phyloP scores from a whole-genome alignment of 2,888 invertebrate genomes.

The Drosophila neonasuta region DNA sequence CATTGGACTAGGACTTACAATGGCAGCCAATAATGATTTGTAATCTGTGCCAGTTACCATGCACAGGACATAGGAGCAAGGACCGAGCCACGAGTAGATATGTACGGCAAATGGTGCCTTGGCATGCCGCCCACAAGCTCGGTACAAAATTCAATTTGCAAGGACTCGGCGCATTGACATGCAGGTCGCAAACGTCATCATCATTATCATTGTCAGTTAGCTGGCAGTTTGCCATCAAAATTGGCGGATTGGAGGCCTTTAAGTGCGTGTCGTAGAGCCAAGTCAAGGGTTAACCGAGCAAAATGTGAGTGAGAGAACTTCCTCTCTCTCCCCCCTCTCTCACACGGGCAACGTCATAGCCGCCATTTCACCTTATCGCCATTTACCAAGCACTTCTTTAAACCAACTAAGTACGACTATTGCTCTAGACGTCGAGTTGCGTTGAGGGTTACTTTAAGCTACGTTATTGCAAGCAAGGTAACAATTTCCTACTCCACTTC shows the following conservation, averaged over 20 bases:
- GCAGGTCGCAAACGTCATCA: constrained; percentile 60
- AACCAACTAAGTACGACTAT: constrained; percentile 27
- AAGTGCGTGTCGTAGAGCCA: constrained; percentile 59
- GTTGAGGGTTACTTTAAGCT: constrained; percentile 33
- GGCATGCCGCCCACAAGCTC: constrained; percentile 41
- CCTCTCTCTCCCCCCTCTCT: neutral
- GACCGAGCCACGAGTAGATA: constrained; percentile 19
- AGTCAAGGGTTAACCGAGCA: constrained; percentile 54
- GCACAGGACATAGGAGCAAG: constrained; percentile 12
- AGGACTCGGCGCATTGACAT: constrained; percentile 55
- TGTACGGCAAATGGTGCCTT: constrained; percentile 8
- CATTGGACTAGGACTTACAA: constrained; percentile 37
- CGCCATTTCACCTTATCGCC: constrained; percentile 67
- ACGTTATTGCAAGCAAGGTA: constrained; percentile 26
- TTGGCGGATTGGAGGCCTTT: constrained; percentile 64
- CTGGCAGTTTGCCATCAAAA: constrained; percentile 68
- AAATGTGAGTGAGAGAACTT: neutral
- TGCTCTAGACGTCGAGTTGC: constrained; percentile 7
- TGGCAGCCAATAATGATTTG: constrained; percentile 63
- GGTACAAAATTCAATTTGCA: constrained; percentile 59
- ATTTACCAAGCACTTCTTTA: constrained; percentile 66
- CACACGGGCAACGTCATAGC: constrained; percentile 24
- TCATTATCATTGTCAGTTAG: constrained; percentile 56
- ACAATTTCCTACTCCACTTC: constrained; percentile 18
- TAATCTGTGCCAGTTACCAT: constrained; percentile 51